Percentiles rank a stretch among this genome's conserved stretches.
Evolutionary conservation across 2,888 invertebrate species (phyloP).

Genomic region (Toxonevra muliebris): DNA sequence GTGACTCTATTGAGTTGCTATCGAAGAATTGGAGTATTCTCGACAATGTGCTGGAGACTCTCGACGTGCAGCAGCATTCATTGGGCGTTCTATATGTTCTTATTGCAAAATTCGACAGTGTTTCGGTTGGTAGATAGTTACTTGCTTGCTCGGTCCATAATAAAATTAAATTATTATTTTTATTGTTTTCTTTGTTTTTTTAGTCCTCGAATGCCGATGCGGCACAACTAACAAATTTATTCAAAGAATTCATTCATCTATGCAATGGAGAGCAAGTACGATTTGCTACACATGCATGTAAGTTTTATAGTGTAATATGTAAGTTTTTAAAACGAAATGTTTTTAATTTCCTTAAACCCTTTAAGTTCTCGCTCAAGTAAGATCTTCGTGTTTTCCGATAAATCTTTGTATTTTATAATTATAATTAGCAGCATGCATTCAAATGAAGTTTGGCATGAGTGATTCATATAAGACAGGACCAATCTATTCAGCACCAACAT

Average conservation of each 20-base stretch:
- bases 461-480: too few relatives aligned
- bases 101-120: slow-evolving; percentile 78
- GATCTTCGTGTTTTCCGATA: too few relatives aligned
- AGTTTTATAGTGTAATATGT: slow-evolving; percentile 58
- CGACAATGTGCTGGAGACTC: slow-evolving; percentile 89
- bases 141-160: background rate
- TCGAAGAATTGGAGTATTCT: slow-evolving; percentile 85
- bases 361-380: too few relatives aligned
- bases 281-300: slow-evolving; percentile 86
- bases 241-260: slow-evolving; percentile 85
- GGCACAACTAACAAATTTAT: slow-evolving; percentile 71
- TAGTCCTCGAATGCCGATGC: slow-evolving; percentile 57
- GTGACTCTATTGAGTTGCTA: slow-evolving; percentile 82
- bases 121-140: slow-evolving; percentile 63
- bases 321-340: too few relatives aligned
- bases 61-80: slow-evolving; percentile 91
- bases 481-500: too few relatives aligned
- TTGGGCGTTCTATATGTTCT: slow-evolving; percentile 88
- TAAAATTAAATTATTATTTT: background rate
- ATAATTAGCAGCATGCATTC: too few relatives aligned
- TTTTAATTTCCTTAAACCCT: too few relatives aligned
- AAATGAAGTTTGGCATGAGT: too few relatives aligned
- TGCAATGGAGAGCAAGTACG: slow-evolving; percentile 92
- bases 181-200: slow-evolving; percentile 29
- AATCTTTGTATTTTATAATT: too few relatives aligned